phyloP scores from a whole-genome alignment of 2,888 invertebrate genomes.

The Hydriomena furcata region DNA sequence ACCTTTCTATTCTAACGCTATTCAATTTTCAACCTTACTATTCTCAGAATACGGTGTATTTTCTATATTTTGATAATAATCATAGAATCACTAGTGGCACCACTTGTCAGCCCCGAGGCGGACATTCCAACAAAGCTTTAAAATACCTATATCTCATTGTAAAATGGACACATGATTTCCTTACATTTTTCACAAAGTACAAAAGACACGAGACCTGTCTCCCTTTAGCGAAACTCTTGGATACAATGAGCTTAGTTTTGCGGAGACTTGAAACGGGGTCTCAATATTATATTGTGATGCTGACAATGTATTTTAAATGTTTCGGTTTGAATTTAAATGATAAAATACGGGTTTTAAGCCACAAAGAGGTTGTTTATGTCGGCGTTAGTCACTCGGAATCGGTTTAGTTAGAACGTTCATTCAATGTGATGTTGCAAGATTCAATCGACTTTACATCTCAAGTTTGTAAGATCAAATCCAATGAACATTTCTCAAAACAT shows the following conservation, averaged over 20 bases:
- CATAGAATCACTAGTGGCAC: not conserved
- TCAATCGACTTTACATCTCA: too few relatives aligned
- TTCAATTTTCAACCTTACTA: not conserved
- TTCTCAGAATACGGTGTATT: not conserved
- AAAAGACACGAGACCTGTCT: constrained; percentile 5
- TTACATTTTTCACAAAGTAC: constrained; percentile 1
- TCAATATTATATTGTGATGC: constrained; percentile 15
- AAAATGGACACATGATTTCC: constrained; percentile 14
- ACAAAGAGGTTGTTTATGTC: constrained; percentile 1
- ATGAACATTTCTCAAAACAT: too few relatives aligned
- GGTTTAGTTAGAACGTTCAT: too few relatives aligned
- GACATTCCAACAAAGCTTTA: constrained; percentile 20
- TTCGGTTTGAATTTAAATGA: not conserved
- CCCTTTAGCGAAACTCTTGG: not conserved
- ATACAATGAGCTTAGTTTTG: constrained; percentile 4
- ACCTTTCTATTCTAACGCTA: not conserved
- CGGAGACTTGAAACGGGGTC: not conserved
- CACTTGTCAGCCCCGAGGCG: constrained; percentile 9
- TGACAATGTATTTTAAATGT: constrained; percentile 12
- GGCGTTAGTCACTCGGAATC: not conserved
- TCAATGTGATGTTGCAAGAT: too few relatives aligned
- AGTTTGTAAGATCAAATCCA: too few relatives aligned
- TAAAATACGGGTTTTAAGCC: constrained; percentile 6
- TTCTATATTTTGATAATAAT: not conserved
- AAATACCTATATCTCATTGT: constrained; percentile 13